These are phyloP conservation scores for Heliconius hortense DNA, from an alignment of 2,888 invertebrate genomes.

Conservation along the genomic window DNA sequence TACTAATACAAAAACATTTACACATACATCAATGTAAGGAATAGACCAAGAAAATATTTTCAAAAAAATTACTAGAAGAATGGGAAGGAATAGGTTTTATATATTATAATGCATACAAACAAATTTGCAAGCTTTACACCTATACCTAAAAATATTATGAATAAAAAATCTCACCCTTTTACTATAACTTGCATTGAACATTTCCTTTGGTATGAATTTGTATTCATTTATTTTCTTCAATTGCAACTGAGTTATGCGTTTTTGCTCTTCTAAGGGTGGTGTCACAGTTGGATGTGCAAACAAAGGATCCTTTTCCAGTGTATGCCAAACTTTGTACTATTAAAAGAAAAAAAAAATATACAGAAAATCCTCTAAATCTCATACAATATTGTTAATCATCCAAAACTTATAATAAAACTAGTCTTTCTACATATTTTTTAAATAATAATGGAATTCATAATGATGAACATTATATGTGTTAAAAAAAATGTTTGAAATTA, in stretches of 20 bases:
- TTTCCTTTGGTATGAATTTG: constrained; percentile 84
- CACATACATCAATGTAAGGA: too few relatives aligned
- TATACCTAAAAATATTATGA: not conserved
- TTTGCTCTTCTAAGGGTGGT: constrained; percentile 87
- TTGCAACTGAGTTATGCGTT: constrained; percentile 86
- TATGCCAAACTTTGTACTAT: constrained; percentile 90
- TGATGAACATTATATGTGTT: not conserved
- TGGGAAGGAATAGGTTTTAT: too few relatives aligned
- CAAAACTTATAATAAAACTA: not conserved
- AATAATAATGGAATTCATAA: not conserved
- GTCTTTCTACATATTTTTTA: not conserved
- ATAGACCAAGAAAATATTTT: too few relatives aligned
- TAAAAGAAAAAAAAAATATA: constrained; percentile 47
- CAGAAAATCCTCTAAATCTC: too few relatives aligned
- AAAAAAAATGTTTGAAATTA: too few relatives aligned
- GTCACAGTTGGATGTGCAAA: constrained; percentile 85
- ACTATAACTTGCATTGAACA: constrained; percentile 83
- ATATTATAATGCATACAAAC: too few relatives aligned
- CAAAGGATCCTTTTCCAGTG: constrained; percentile 89
- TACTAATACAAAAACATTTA: too few relatives aligned
- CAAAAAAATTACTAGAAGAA: too few relatives aligned
- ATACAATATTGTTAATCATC: too few relatives aligned
- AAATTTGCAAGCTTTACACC: too few relatives aligned
- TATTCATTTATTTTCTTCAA: constrained; percentile 85
- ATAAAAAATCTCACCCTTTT: constrained; percentile 76